Conservation (phyloP, 2,797 vertebrate species). For the Chelonia mydas region DNA sequence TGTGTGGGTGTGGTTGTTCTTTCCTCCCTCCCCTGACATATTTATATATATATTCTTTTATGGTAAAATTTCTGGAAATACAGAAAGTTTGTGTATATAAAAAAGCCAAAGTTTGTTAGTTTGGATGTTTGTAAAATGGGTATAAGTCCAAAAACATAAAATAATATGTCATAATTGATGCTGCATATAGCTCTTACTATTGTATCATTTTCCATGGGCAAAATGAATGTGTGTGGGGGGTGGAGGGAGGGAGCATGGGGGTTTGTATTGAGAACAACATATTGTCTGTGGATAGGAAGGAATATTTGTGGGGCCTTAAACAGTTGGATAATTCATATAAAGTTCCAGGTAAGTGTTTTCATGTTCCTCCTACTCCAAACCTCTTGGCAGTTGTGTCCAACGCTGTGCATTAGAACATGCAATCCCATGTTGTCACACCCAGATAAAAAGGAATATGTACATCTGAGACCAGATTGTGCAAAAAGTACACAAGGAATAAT, state of each 20-base stretch:
- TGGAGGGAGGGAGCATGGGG: background rate
- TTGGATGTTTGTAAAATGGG: background rate
- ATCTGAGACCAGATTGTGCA: background rate
- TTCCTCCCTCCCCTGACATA: background rate
- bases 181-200: fast-evolving
- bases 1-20: background rate
- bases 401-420: background rate
- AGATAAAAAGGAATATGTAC: fast-evolving
- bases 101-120: background rate
- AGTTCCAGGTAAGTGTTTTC: background rate
- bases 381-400: background rate
- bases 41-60: background rate
- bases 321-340: background rate
- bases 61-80: fast-evolving
- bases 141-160: background rate
- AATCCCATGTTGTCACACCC: background rate
- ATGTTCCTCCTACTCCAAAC: background rate
- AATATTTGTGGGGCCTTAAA: background rate
- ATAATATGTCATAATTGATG: background rate
- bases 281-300: background rate
- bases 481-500: background rate
- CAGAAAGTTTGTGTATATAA: background rate
- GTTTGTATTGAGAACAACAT: background rate
- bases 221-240: fast-evolving
- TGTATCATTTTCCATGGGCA: background rate